Percentiles rank a stretch among this genome's conserved stretches.
Conservation (phyloP, 2,888 invertebrate genomes). For the Azorinus chamasolen region DNA sequence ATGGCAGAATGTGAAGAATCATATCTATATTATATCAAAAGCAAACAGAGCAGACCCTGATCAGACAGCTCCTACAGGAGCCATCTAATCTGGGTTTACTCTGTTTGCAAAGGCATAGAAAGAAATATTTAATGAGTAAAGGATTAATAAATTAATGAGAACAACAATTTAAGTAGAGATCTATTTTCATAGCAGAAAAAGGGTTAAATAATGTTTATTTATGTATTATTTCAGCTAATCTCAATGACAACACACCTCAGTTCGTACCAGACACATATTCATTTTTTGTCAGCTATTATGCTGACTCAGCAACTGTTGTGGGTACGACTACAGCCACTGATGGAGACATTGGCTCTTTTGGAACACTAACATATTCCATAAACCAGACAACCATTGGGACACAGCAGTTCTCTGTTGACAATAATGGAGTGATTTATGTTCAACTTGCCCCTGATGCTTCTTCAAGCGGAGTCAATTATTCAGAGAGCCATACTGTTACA, state of each 20-base stretch:
- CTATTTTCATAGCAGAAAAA: too few relatives aligned
- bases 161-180: too few relatives aligned
- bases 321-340: constrained; percentile 29
- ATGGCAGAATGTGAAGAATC: too few relatives aligned
- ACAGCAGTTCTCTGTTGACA: constrained; percentile 18
- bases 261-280: constrained; percentile 24
- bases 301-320: constrained; percentile 9
- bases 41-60: too few relatives aligned
- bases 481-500: constrained; percentile 4
- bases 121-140: too few relatives aligned
- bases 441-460: not conserved
- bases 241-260: constrained; percentile 27
- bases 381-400: constrained; percentile 10
- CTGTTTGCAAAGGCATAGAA: too few relatives aligned
- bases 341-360: constrained; percentile 16
- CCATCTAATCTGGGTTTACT: too few relatives aligned
- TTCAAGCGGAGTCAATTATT: not conserved
- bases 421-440: constrained; percentile 8
- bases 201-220: too few relatives aligned
- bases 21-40: too few relatives aligned
- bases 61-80: too few relatives aligned
- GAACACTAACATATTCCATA: constrained; percentile 10
- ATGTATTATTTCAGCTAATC: constrained; percentile 10
- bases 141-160: too few relatives aligned
- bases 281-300: constrained; percentile 29